Conservation (phyloP, 2,888 invertebrate genomes). For the Stenurella melanura region DNA sequence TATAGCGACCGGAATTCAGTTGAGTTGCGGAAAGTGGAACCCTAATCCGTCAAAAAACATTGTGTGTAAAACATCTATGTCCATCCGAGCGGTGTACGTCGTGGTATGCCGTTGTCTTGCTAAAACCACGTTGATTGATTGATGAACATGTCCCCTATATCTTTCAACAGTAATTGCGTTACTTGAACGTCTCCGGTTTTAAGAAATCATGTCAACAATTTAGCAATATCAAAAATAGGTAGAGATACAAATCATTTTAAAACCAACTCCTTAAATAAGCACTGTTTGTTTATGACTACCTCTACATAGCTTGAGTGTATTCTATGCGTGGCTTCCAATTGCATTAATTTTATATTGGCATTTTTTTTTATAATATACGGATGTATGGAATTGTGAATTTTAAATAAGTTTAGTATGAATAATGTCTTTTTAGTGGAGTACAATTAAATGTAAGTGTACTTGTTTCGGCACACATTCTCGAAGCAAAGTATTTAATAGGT, state of each 20-base stretch:
- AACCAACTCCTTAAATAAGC: no score
- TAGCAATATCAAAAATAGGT: background rate
- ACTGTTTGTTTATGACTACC: no score
- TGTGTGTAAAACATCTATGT: constrained; percentile 21
- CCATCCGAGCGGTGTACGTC: constrained; percentile 12
- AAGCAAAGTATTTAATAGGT: no score
- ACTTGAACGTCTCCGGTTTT: constrained; percentile 12
- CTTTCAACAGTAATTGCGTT: constrained; percentile 19
- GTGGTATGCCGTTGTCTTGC: constrained; percentile 35
- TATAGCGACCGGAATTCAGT: background rate
- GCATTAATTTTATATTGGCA: no score
- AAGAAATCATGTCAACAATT: constrained; percentile 2
- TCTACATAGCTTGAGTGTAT: no score
- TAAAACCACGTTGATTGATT: constrained; percentile 31
- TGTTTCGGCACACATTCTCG: no score
- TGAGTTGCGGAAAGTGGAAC: background rate
- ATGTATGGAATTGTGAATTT: no score
- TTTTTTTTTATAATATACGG: no score
- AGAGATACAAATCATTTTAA: background rate
- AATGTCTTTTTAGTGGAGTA: no score
- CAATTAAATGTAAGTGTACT: no score
- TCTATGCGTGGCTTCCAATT: no score
- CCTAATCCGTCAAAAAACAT: constrained; percentile 34
- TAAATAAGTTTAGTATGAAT: no score
- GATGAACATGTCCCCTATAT: constrained; percentile 27